Evolutionary conservation across 2,113 vertebrate genomes (phyloP).

Genomic region (Etia nguti): DNA sequence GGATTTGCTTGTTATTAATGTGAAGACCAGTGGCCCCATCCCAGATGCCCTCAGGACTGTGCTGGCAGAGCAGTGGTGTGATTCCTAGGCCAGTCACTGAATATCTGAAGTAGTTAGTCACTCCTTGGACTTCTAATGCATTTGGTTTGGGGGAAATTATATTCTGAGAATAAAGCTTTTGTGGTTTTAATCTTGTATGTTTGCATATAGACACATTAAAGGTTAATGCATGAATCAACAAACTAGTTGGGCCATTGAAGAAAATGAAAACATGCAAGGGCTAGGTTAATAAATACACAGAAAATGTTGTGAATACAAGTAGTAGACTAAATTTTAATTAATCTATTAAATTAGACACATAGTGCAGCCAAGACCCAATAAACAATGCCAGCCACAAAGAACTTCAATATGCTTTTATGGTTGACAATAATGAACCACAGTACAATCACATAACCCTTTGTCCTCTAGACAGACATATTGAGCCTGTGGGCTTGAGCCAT

Average conservation of each 20-base stretch:
- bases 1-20: not conserved
- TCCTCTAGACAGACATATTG: not conserved
- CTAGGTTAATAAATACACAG: not conserved
- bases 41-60: not conserved
- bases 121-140: not conserved
- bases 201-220: not conserved
- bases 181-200: not conserved
- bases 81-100: not conserved
- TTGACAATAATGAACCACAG: not conserved
- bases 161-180: not conserved
- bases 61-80: not conserved
- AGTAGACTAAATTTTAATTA: not conserved
- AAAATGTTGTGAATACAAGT: not conserved
- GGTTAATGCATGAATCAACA: not conserved
- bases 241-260: not conserved
- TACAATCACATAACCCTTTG: not conserved
- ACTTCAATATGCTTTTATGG: not conserved
- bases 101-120: not conserved
- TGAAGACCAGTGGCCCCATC: not conserved
- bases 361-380: not conserved
- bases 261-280: not conserved
- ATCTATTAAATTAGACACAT: not conserved
- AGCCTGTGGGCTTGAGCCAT: not conserved
- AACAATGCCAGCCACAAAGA: not conserved
- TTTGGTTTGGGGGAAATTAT: not conserved